Base-by-base conservation (phyloP, 2,797 vertebrate genomes). In the Catharus ustulatus region DNA sequence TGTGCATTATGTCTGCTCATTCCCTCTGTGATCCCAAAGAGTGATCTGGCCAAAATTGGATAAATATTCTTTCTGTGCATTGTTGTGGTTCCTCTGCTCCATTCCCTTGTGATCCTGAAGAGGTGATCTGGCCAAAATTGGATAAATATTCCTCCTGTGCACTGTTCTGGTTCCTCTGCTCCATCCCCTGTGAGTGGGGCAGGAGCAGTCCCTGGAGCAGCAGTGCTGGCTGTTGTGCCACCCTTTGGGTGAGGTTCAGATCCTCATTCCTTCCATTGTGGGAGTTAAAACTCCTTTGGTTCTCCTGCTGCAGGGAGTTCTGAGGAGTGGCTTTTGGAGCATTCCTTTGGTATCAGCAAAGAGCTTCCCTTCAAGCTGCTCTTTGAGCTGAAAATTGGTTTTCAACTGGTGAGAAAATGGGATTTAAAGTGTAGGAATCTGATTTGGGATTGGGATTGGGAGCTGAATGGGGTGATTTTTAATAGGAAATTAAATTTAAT, bases 201-300 rank as follows among this genome's bases (percentile, higher is more conserved):
- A 29, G 91, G 64, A 54, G 5, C 34, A 72, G 6, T 12, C 52
- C 26, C 0, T 62, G 23, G 2, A 32, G 61, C 8, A 26, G 55
- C 77, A 52, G 57, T 38, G 54, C 36, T 6, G 59, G 36, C 75
- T 89, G 40, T 19, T 42, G 68, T 97, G 89, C 69, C 92, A 71
- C 91, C 84, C 68, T 90, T 45, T 94, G 92, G 94, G 92, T 75
- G 95, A 95, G 89, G 90, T 91, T 95, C 94, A 75, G 68, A 27
- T 68, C 89, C 81, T 95, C 93, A 92, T 95, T 95, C 93, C 91
- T 97, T 94, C 95, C 95, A 84, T 86, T 91, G 91, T 96, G 94
- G 87, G 90, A 71, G 68, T 57, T 66, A 64, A 92, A 64, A 22
- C 43, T 90, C 45, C 74, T 42, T 42, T 90, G 75, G 29, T 89